These are phyloP conservation scores for Phortica variegata DNA, from an alignment of 1,140 invertebrate species.

Conservation along the genomic window DNA sequence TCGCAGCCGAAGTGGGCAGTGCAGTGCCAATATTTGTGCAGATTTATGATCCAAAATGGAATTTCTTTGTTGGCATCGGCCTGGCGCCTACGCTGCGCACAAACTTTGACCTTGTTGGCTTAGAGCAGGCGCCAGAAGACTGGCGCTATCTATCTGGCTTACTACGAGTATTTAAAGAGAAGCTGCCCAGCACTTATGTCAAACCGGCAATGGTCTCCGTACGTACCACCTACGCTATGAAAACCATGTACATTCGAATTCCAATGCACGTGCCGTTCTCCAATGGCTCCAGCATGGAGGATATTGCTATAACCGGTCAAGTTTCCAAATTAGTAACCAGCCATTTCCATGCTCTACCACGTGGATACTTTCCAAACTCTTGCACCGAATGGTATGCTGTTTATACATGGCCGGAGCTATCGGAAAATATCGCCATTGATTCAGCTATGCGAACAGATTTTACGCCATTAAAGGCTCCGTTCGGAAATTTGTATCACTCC, in stretches of 20 bases:
- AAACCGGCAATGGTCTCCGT: conserved; percentile 69
- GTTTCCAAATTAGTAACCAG: conserved; percentile 22
- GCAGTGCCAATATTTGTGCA: conserved; percentile 86
- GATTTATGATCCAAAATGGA: conserved; percentile 76
- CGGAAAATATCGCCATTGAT: conserved; percentile 85
- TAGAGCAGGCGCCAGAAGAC: conserved; percentile 77
- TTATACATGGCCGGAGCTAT: conserved; percentile 84
- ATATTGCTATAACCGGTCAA: conserved; percentile 28
- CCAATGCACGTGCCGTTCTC: conserved; percentile 43
- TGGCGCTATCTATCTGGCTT: conserved; percentile 80
- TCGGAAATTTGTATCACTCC: conserved; percentile 71
- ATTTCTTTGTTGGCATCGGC: conserved; percentile 78
- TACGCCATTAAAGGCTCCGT: conserved; percentile 79
- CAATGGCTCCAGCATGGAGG: conserved; percentile 30
- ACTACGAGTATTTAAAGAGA: conserved; percentile 77
- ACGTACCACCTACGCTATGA: conserved; percentile 80
- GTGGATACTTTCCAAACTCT: conserved; percentile 82
- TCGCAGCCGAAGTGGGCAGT: conserved; percentile 78
- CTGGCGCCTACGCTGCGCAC: conserved; percentile 72
- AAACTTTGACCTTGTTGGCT: conserved; percentile 86
- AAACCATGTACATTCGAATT: conserved; percentile 65
- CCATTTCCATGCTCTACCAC: conserved; percentile 69
- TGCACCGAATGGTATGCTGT: conserved; percentile 75
- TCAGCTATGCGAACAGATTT: conserved; percentile 85
- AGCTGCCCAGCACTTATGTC: conserved; percentile 66